Percentiles rank a stretch among this genome's conserved stretches.
These are phyloP conservation scores for Pantherophis guttatus DNA, from an alignment of 2,113 vertebrate species.

Conservation along the genomic window DNA sequence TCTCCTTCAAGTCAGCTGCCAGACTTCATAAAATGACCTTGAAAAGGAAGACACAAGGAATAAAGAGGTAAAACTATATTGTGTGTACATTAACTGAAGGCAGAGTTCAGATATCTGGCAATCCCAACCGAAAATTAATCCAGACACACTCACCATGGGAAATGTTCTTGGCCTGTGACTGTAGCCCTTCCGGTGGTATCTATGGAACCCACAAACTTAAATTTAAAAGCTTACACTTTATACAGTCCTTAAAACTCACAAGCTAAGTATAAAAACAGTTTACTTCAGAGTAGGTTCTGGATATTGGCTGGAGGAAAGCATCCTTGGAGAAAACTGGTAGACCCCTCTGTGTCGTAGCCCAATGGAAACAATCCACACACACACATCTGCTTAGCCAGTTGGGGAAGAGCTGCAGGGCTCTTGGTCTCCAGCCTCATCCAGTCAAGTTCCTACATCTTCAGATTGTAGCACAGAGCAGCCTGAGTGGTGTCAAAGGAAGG, in stretches of 20 bases:
- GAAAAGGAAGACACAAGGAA: conserved; percentile 32
- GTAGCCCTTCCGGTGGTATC: not conserved
- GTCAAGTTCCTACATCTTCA: not conserved
- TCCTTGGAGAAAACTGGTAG: not conserved
- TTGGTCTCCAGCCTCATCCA: not conserved
- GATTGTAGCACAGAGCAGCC: not conserved
- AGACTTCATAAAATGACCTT: conserved; percentile 58
- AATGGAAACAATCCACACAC: not conserved
- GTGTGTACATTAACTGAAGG: not conserved
- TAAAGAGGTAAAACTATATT: conserved; percentile 67
- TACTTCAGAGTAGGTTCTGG: not conserved
- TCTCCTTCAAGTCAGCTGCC: conserved; percentile 69
- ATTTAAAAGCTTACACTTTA: not conserved
- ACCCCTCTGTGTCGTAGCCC: not conserved
- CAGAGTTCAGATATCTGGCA: not conserved
- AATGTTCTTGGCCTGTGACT: not conserved
- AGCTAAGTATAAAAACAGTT: not conserved
- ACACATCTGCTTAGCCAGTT: not conserved
- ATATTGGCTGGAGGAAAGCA: not conserved
- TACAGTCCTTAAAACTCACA: not conserved
- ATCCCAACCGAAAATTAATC: not conserved
- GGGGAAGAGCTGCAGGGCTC: not conserved
- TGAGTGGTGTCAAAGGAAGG: not conserved
- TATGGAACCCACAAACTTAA: not conserved
- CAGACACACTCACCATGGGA: not conserved